These are phyloP conservation scores for Psilopogon haemacephalus DNA, from an alignment of 2,113 vertebrate genomes.

Conservation along the genomic window DNA sequence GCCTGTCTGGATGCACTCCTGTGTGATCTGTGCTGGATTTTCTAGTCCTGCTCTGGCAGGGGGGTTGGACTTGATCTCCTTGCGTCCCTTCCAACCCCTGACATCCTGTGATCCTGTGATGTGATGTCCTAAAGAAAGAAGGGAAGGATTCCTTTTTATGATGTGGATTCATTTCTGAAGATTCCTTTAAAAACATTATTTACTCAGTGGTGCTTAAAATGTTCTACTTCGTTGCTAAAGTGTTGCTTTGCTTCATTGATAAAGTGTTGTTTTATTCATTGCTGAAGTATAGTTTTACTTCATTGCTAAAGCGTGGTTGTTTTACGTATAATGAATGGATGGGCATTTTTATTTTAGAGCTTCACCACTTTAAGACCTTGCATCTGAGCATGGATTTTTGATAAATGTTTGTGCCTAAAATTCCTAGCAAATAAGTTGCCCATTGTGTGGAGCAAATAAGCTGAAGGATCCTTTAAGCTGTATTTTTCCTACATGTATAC, in stretches of 20 bases:
- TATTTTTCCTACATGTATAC: neutral
- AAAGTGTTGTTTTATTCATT: neutral
- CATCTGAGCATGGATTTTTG: neutral
- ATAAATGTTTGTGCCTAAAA: neutral
- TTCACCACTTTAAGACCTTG: neutral
- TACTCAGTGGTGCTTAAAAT: neutral
- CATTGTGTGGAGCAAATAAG: neutral
- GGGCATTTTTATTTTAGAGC: neutral
- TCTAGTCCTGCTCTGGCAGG: too few species aligned
- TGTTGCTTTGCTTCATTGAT: neutral
- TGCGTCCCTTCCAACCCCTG: too few species aligned
- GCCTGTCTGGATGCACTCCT: too few species aligned
- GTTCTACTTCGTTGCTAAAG: neutral
- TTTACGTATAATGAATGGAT: neutral
- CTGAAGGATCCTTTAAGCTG: neutral
- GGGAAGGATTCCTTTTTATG: neutral
- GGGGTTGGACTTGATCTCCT: too few species aligned
- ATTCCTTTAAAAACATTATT: neutral
- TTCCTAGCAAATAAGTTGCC: neutral
- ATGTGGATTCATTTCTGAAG: neutral
- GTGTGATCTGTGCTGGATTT: too few species aligned
- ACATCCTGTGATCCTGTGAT: too few species aligned
- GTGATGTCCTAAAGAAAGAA: neutral
- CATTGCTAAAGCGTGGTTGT: neutral
- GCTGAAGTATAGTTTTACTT: neutral